These are phyloP conservation scores for Remorina albescens DNA, from an alignment of 2,797 vertebrate genomes.

Conservation along the genomic window DNA sequence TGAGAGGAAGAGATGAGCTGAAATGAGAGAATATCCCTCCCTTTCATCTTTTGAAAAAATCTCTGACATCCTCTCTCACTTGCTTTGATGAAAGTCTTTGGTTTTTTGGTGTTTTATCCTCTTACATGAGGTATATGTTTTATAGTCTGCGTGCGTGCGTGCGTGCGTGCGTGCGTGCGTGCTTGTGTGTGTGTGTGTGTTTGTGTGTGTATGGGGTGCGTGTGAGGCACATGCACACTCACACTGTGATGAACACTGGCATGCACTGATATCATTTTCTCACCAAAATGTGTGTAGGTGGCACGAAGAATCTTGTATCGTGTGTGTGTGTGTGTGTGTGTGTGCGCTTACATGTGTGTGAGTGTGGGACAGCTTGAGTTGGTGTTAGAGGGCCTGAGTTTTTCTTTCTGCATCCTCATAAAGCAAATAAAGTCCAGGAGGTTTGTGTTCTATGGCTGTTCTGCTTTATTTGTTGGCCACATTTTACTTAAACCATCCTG, in stretches of 20 bases:
- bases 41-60: conserved; percentile 82
- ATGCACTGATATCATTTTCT: conserved; percentile 46
- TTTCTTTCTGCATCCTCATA: conserved; percentile 45
- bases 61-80: conserved; percentile 76
- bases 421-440: conserved; percentile 40
- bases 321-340: conserved; percentile 14
- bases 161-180: conserved; percentile 13
- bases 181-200: conserved; percentile 23
- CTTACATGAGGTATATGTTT: conserved; percentile 77
- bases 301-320: conserved; percentile 43
- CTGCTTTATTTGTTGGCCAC: conserved; percentile 40
- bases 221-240: neutral
- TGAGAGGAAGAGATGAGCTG: conserved; percentile 62
- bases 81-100: conserved; percentile 83
- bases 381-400: conserved; percentile 40
- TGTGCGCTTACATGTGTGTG: conserved; percentile 31
- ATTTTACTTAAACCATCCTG: conserved; percentile 36
- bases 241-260: conserved; percentile 45
- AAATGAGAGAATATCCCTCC: conserved; percentile 81
- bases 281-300: conserved; percentile 60
- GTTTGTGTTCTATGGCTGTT: conserved; percentile 45
- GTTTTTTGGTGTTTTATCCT: conserved; percentile 81
- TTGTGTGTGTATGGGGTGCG: conserved; percentile 4
- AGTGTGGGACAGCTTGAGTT: conserved; percentile 19
- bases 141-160: conserved; percentile 41